Percentiles rank a stretch among this genome's conserved stretches.
These are phyloP conservation scores for Pitta sordida DNA, from an alignment of 2,113 vertebrate species.

Conservation along the genomic window DNA sequence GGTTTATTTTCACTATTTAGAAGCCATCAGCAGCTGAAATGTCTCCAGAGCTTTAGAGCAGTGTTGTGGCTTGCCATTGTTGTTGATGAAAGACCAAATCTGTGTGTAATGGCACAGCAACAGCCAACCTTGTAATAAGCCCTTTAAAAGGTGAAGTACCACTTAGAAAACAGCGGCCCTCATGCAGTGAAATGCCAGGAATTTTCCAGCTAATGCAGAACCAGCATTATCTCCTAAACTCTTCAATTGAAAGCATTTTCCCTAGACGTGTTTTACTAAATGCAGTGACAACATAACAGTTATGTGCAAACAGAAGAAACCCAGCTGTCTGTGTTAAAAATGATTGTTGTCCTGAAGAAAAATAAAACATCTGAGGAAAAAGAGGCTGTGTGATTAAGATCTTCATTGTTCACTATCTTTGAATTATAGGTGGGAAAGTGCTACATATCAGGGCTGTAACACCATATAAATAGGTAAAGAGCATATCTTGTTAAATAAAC, in stretches of 20 bases:
- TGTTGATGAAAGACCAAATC: slow-evolving; percentile 61
- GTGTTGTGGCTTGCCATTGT: slow-evolving; percentile 24
- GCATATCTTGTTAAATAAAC: neutral
- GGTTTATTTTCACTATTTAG: neutral
- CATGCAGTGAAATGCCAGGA: slow-evolving; percentile 45
- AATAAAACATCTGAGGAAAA: neutral
- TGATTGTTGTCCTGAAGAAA: neutral
- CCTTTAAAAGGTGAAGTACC: slow-evolving; percentile 67
- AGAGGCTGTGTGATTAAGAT: neutral
- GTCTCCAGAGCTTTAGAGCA: neutral
- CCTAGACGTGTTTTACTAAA: neutral
- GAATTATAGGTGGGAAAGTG: neutral
- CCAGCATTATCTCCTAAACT: slow-evolving; percentile 21
- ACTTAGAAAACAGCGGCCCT: slow-evolving; percentile 61
- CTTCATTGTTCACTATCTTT: neutral
- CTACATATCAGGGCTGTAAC: neutral
- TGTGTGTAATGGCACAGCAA: neutral
- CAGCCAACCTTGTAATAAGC: slow-evolving; percentile 54
- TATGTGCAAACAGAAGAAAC: slow-evolving; percentile 32
- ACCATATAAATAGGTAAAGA: neutral
- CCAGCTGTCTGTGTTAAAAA: neutral
- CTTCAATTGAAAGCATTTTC: slow-evolving; percentile 13
- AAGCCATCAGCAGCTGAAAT: neutral
- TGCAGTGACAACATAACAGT: neutral
- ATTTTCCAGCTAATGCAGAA: slow-evolving; percentile 61